These are phyloP conservation scores for Beris chalybata DNA, from an alignment of 2,888 invertebrate genomes.

Conservation along the genomic window DNA sequence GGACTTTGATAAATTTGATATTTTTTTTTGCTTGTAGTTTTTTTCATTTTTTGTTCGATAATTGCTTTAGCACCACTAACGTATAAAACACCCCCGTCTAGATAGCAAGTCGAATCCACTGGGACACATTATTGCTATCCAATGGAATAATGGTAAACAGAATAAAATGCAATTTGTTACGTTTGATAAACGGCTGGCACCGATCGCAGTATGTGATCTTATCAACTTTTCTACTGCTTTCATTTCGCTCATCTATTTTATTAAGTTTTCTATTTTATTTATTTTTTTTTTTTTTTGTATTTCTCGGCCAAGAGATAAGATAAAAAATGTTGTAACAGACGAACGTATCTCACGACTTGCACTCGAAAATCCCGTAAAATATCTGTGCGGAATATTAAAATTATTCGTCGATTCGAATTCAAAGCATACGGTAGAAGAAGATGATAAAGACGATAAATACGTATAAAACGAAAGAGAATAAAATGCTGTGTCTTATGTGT, in stretches of 20 bases:
- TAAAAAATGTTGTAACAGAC: conserved; percentile 18
- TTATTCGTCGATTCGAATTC: conserved; percentile 26
- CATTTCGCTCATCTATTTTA: conserved; percentile 29
- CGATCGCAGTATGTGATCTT: conserved; percentile 13
- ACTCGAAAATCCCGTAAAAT: conserved; percentile 19
- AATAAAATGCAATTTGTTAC: no score
- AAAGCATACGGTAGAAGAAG: no score
- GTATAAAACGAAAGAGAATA: background rate
- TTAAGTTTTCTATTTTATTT: conserved; percentile 5
- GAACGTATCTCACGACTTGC: conserved; percentile 24
- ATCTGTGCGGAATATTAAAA: conserved; percentile 19
- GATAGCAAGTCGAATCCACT: no score
- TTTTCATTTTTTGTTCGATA: no score
- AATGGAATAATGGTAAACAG: no score
- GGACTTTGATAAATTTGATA: no score
- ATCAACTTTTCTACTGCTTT: conserved; percentile 37
- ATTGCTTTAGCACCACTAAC: no score
- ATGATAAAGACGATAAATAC: no score
- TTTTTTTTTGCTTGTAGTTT: no score
- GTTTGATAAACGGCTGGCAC: background rate
- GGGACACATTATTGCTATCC: no score
- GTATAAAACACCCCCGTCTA: no score
- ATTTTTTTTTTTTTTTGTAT: conserved; percentile 14
- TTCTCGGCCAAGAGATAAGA: conserved; percentile 21
- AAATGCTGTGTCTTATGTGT: background rate